These are phyloP conservation scores for Myxocyprinus asiaticus DNA, from an alignment of 2,113 vertebrate genomes.

Conservation along the genomic window DNA sequence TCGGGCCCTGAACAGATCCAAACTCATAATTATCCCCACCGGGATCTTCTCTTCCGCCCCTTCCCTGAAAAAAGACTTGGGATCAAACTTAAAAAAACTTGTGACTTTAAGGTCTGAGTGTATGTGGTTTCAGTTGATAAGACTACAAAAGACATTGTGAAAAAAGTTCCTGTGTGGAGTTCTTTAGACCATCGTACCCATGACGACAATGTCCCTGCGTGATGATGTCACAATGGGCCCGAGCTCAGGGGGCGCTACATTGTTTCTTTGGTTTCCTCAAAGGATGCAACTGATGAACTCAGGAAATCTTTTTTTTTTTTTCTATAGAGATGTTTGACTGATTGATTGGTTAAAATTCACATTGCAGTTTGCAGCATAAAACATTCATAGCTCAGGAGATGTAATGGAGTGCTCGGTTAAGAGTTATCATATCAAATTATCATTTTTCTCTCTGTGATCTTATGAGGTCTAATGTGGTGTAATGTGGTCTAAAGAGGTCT, in stretches of 20 bases:
- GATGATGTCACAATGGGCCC: conserved; percentile 22
- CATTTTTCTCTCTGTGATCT: too few species aligned
- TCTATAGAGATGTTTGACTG: too few species aligned
- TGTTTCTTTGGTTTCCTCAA: conserved; percentile 65
- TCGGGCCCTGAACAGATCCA: not conserved
- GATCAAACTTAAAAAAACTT: not conserved
- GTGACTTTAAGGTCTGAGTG: conserved; percentile 7
- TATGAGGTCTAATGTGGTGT: too few species aligned
- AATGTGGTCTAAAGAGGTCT: too few species aligned
- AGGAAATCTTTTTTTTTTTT: not conserved
- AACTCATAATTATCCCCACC: conserved; percentile 15
- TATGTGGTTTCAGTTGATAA: not conserved
- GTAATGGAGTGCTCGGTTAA: too few species aligned
- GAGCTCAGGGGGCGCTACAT: conserved; percentile 37
- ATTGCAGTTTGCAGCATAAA: too few species aligned
- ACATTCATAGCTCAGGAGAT: too few species aligned
- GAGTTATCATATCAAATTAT: too few species aligned
- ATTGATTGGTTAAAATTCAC: not conserved
- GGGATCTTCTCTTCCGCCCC: conserved; percentile 16
- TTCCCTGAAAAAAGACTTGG: not conserved
- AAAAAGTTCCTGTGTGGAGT: conserved; percentile 59
- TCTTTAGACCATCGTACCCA: conserved; percentile 45
- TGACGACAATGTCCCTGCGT: conserved; percentile 46
- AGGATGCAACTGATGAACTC: conserved; percentile 55
- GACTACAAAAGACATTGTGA: conserved; percentile 62